Evolutionary conservation across 2,113 vertebrate genomes (phyloP).

Genomic region (human): DNA sequence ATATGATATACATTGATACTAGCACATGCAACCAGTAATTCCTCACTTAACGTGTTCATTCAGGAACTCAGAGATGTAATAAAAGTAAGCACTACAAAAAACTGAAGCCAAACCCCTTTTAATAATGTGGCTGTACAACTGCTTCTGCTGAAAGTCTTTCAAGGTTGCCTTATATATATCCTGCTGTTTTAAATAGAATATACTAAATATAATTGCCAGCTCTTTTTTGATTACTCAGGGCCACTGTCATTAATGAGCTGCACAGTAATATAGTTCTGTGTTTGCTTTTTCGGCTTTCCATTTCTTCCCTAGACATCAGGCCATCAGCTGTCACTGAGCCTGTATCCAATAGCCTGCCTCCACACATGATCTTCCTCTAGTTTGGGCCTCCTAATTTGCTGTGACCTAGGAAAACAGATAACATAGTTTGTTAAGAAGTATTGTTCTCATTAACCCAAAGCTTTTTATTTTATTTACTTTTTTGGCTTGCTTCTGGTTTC

Average conservation of each 20-base stretch:
- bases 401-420: background rate
- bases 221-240: conserved; percentile 4
- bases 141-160: background rate
- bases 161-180: background rate
- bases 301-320: conserved; percentile 14
- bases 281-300: conserved; percentile 42
- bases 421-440: background rate
- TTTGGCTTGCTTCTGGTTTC: background rate
- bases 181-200: background rate
- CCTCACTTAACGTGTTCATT: background rate
- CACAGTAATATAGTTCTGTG: background rate
- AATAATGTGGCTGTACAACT: background rate
- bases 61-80: background rate
- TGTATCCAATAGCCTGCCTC: background rate
- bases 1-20: background rate
- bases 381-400: background rate
- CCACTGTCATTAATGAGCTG: background rate
- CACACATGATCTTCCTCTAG: background rate
- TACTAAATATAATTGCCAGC: background rate
- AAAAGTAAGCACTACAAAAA: background rate
- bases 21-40: background rate
- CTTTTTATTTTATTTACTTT: background rate
- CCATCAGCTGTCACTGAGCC: background rate
- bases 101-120: background rate
- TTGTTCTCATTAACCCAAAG: background rate